Evolutionary conservation across 2,888 invertebrate species (phyloP), one percentile per base, ranked within the genome.

Genomic region (Halictus quadricinctus): DNA sequence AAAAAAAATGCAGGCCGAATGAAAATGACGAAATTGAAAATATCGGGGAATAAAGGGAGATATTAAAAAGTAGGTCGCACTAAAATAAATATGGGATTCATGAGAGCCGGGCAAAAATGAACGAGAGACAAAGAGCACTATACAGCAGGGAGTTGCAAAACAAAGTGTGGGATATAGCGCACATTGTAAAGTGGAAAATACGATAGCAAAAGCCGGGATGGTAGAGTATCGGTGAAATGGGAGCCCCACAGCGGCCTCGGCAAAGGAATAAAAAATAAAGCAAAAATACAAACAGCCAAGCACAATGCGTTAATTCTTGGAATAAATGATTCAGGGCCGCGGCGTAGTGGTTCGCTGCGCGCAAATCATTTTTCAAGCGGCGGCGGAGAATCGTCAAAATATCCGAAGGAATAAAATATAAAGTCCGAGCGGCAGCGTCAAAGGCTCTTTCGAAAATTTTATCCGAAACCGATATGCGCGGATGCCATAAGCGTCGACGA

Each of bases 41-140:
- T 77, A 80, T 80, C 29, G 50, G 36, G 50, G 72, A 73, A 79
- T 29, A 41, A 73, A 72, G 15, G 29, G 36, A 73, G 79, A 81
- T 79, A 79, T 79, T 79, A 66, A 79, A 81, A 81, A 79, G 25
- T 58, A 54, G 69, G 43, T 72, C 72, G 46, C 36, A 25, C 69
- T 36, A 72, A 79, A 79, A 81, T 79, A 81, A 81, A 81, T 74
- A 81, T 54, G 25, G 70, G n/a, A 70, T 72, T 43, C n/a, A 29
- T 43, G 70, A 75, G n/a, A 43, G 69, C 18, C 21, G 41, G 58
- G 58, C 21, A 29, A 21, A 75, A 70, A 74, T 29, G 69, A 29
- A 29, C 13, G 43, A 25, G 12, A 43, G 12, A 64, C 64, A 41
- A 12, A 43, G 80, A 64, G 58, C 43, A 29, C 46, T 70, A 69